phyloP scores from a whole-genome alignment of 2,888 invertebrate genomes.

The Colostygia pectinataria region DNA sequence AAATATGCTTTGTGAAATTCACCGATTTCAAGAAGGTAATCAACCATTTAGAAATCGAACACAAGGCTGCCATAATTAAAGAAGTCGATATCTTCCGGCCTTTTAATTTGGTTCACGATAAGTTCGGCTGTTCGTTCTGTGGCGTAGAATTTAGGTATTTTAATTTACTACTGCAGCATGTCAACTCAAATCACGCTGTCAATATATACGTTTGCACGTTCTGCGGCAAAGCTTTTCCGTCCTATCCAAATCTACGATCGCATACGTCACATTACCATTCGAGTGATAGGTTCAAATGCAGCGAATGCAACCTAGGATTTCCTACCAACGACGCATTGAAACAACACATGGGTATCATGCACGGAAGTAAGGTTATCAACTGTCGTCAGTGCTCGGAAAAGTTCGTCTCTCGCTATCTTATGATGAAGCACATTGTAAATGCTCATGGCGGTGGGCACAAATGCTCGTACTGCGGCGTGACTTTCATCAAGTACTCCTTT shows the following conservation, averaged over 20 bases:
- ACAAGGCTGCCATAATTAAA: slow-evolving; percentile 26
- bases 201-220: slow-evolving; percentile 20
- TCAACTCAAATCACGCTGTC: slow-evolving; percentile 17
- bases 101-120: slow-evolving; percentile 25
- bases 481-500: slow-evolving; percentile 61
- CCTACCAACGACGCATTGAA: slow-evolving; percentile 4
- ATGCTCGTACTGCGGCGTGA: slow-evolving; percentile 57
- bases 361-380: slow-evolving; percentile 32
- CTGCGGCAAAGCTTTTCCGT: slow-evolving; percentile 24
- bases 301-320: slow-evolving; percentile 16
- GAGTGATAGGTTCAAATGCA: slow-evolving; percentile 13
- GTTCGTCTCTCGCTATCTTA: slow-evolving; percentile 57
- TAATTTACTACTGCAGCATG: slow-evolving; percentile 16
- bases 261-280: slow-evolving; percentile 21
- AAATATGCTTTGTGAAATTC: slow-evolving; percentile 25
- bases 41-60: slow-evolving; percentile 30
- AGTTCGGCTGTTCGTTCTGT: slow-evolving; percentile 25
- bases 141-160: slow-evolving; percentile 22
- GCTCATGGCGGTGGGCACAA: slow-evolving; percentile 59
- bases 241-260: slow-evolving; percentile 3
- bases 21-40: slow-evolving; percentile 19
- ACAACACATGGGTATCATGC: slow-evolving; percentile 18
- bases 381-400: slow-evolving; percentile 60
- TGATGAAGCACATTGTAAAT: slow-evolving; percentile 57
- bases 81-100: slow-evolving; percentile 16